Conservation (phyloP, 2,888 invertebrate genomes). For the Quadroppia sp. region DNA sequence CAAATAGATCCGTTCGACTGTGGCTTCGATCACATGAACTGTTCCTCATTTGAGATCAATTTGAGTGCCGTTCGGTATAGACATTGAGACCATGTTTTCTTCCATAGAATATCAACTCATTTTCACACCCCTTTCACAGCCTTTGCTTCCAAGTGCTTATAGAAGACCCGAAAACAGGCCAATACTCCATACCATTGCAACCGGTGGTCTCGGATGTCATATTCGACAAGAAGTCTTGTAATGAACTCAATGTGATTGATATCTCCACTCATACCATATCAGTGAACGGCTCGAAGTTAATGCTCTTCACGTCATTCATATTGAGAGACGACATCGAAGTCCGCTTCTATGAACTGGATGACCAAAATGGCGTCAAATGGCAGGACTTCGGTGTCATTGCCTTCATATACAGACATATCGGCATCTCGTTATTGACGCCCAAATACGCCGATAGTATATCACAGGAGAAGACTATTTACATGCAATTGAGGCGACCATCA, state of each 20-base stretch:
- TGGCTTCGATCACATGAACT: constrained; percentile 54
- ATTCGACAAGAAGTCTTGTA: constrained; percentile 90
- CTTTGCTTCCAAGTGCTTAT: constrained; percentile 84
- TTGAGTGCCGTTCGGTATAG: constrained; percentile 15
- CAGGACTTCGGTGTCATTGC: constrained; percentile 56
- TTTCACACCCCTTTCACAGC: constrained; percentile 53
- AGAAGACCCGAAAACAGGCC: constrained; percentile 63
- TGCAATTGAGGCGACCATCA: constrained; percentile 77
- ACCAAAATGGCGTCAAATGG: constrained; percentile 60
- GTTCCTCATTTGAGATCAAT: constrained; percentile 6
- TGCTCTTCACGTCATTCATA: constrained; percentile 50
- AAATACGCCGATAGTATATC: constrained; percentile 53
- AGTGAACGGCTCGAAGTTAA: not conserved
- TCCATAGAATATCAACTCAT: not conserved
- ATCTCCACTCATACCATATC: not conserved
- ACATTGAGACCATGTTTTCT: not conserved
- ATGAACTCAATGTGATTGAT: constrained; percentile 60
- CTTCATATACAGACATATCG: constrained; percentile 82
- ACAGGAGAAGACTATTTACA: constrained; percentile 69
- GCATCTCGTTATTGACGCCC: constrained; percentile 54
- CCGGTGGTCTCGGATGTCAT: constrained; percentile 87
- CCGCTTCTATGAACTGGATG: constrained; percentile 68
- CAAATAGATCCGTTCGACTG: constrained; percentile 92
- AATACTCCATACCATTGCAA: constrained; percentile 65
- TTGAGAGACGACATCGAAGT: constrained; percentile 80